Evolutionary conservation across 2,888 invertebrate species (phyloP), one percentile per base, ranked within the genome.

Genomic region (Metalampra italica): DNA sequence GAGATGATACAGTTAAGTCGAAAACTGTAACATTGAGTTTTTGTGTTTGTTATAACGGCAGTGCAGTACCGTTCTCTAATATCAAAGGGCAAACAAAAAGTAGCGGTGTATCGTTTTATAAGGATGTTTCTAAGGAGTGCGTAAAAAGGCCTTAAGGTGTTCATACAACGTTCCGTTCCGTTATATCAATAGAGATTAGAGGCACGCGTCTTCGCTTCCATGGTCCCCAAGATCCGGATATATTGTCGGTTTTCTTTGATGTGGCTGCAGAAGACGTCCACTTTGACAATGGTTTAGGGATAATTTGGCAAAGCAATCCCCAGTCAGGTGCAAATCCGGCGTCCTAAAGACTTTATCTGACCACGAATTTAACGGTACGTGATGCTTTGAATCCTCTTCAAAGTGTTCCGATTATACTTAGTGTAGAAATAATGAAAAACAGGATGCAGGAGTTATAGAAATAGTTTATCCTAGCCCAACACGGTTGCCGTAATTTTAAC

Each of bases 151-250:
- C 59, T 66, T 87, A 88, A 85, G 87, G 86, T 88, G 88, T 82
- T 77, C 80, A 66, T 75, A 79, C 71, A 75, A 71, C 62, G 73
- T 75, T 76, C 71, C 75, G 64, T 71, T 65, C 88, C 87, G 88
- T 88, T 88, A 86, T 79, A 81, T 86, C 83, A 87, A 86, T 85
- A 80, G 85, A 80, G 85, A 87, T 87, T 86, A 86, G 66, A 71
- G 81, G 83, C 88, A 89, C 88, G 88, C 85, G 88, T 75, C 78
- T 78, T 71, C 71, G 72, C 71, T 66, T 61, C 67, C 60, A 56
- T 69, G 65, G 64, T 55, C 65, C 60, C 5, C 54, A 55, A 68
- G 66, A 71, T 75, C 71, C 71, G 73, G 69, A 70, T 56, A 64
- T 54, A 79, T 79, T 82, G 84, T 82, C 84, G 84, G 83, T 34